phyloP scores from a whole-genome alignment of 2,888 invertebrate species.

The Cheilosia grossa region DNA sequence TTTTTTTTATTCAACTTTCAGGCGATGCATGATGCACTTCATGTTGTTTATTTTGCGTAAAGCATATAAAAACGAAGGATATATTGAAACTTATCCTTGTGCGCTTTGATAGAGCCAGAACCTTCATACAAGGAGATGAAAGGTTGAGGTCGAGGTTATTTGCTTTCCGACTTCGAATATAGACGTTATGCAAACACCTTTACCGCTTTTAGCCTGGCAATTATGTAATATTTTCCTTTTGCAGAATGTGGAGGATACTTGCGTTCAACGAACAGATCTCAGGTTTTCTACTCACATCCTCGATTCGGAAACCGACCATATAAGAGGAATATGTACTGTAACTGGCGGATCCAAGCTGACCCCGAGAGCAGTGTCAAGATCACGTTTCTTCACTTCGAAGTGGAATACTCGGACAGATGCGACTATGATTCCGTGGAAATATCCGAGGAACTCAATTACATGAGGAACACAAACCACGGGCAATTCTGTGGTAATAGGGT shows the following conservation, averaged over 20 bases:
- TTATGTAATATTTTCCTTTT: constrained; percentile 72
- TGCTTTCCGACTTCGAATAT: constrained; percentile 32
- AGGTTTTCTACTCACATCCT: constrained; percentile 96
- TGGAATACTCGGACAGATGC: constrained; percentile 95
- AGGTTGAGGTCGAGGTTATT: constrained; percentile 72
- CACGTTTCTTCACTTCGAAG: constrained; percentile 89
- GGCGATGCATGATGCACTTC: constrained; percentile 44
- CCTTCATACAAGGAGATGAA: constrained; percentile 25
- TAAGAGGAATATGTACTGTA: constrained; percentile 94
- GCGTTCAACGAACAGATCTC: constrained; percentile 89
- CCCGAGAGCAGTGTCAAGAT: constrained; percentile 91
- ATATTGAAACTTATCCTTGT: constrained; percentile 70
- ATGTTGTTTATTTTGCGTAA: constrained; percentile 64
- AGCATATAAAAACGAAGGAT: constrained; percentile 59
- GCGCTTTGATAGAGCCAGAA: constrained; percentile 51
- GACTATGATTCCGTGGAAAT: constrained; percentile 97
- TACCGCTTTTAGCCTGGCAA: background rate
- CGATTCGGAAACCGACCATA: constrained; percentile 95
- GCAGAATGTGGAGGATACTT: constrained; percentile 97
- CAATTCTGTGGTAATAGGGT: constrained; percentile 94
- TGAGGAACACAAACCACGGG: constrained; percentile 87
- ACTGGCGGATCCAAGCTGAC: constrained; percentile 96
- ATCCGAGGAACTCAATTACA: constrained; percentile 90
- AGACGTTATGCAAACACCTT: constrained; percentile 17
- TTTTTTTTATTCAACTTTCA: background rate